A percentile compares a stretch with the other conserved stretches of the same genome.
These are phyloP conservation scores for Amazona guildingii DNA, from an alignment of 2,113 vertebrate genomes.

Conservation along the genomic window DNA sequence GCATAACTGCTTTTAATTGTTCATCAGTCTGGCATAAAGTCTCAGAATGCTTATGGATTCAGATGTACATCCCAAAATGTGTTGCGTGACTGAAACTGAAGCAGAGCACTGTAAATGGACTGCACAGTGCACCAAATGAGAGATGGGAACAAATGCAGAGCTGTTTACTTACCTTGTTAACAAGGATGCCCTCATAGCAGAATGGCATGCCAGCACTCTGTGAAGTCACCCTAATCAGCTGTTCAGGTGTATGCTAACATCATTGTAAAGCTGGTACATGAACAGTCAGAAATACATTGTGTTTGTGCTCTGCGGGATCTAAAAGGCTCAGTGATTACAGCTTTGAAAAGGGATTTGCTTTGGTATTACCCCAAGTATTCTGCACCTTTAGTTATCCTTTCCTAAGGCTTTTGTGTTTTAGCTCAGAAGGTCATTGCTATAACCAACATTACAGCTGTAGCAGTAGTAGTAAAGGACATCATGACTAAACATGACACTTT, in stretches of 20 bases:
- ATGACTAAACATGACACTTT: background rate
- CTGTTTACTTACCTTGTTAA: background rate
- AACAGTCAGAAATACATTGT: background rate
- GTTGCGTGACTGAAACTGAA: background rate
- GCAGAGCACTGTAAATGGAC: background rate
- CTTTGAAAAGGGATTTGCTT: background rate
- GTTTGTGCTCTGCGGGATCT: background rate
- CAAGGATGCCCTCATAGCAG: background rate
- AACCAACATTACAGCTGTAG: background rate
- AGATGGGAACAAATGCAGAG: background rate
- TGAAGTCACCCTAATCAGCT: background rate
- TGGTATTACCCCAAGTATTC: background rate
- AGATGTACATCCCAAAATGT: background rate
- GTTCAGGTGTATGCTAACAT: background rate
- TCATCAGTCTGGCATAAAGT: background rate
- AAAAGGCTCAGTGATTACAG: background rate
- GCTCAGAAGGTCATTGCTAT: background rate
- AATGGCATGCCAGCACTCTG: background rate
- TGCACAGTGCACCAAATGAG: fast-evolving
- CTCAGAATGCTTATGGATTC: background rate
- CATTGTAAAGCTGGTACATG: background rate
- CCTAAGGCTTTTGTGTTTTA: background rate
- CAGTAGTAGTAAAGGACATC: background rate
- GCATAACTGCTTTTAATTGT: background rate
- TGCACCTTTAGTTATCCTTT: background rate